A percentile compares a stretch with the other conserved stretches of the same genome.
Evolutionary conservation across 2,113 vertebrate genomes (phyloP).

Genomic region (Girardinichthys multiradiatus): DNA sequence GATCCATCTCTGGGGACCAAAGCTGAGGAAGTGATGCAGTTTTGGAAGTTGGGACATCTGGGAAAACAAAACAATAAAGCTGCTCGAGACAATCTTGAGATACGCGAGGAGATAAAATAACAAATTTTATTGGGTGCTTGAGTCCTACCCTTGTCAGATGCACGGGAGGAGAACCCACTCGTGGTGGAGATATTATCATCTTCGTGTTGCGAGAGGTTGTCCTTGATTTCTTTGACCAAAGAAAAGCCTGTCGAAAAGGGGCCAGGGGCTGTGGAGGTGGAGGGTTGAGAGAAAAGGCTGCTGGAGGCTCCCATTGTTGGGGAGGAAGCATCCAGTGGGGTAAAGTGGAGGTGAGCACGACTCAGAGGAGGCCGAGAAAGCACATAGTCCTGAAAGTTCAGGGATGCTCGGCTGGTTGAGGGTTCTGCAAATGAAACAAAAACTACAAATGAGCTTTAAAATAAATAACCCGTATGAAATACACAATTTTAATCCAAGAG

Average conservation of each 20-base stretch:
- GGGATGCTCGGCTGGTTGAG: conserved; percentile 87
- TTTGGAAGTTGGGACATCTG: conserved; percentile 93
- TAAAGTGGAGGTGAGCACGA: conserved; percentile 89
- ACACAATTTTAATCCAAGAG: background rate
- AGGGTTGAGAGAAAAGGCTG: conserved; percentile 85
- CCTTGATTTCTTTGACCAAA: conserved; percentile 97
- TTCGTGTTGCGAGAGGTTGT: conserved; percentile 97
- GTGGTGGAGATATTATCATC: conserved; percentile 99
- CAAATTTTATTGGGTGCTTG: background rate
- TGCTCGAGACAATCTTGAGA: background rate
- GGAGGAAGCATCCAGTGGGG: conserved; percentile 85
- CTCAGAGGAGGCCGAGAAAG: conserved; percentile 94
- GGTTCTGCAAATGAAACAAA: conserved; percentile 78
- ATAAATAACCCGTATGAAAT: background rate
- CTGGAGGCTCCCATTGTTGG: conserved; percentile 65
- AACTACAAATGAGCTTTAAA: conserved; percentile 8
- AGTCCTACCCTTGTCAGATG: conserved; percentile 94
- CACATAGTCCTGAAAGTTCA: conserved; percentile 88
- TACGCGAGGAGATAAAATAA: too few species aligned
- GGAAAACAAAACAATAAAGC: conserved; percentile 37
- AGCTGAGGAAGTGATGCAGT: conserved; percentile 85
- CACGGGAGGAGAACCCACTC: conserved; percentile 97
- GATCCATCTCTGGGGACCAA: conserved; percentile 92
- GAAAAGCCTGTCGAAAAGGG: conserved; percentile 84
- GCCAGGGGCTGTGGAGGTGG: conserved; percentile 87